Evolutionary conservation across 2,797 vertebrate genomes (phyloP).

Genomic region (Oryzias sinensis): DNA sequence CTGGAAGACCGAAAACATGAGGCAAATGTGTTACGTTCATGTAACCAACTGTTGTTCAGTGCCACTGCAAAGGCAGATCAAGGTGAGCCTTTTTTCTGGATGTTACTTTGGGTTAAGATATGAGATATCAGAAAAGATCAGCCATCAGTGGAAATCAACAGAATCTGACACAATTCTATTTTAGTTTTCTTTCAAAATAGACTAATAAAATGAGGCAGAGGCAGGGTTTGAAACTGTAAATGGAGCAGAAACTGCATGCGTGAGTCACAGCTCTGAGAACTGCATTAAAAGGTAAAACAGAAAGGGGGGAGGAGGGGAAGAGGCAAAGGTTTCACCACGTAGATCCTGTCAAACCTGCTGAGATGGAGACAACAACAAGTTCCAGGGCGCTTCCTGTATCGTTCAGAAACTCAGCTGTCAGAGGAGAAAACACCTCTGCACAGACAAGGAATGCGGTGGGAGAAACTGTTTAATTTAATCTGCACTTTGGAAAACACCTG

Average conservation of each 20-base stretch:
- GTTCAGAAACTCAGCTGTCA: neutral
- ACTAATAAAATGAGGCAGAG: neutral
- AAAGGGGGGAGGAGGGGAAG: slow-evolving; percentile 19
- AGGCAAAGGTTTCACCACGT: slow-evolving; percentile 60
- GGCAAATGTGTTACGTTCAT: neutral
- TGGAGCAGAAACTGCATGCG: neutral
- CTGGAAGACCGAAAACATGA: slow-evolving; percentile 64
- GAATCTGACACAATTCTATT: too few relatives aligned
- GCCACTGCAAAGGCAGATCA: too few relatives aligned
- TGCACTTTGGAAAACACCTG: too few relatives aligned
- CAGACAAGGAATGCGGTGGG: too few relatives aligned
- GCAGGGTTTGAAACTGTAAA: slow-evolving; percentile 1
- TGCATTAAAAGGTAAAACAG: slow-evolving; percentile 3
- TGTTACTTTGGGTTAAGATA: too few relatives aligned
- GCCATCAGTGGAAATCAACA: too few relatives aligned
- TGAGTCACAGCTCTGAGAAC: slow-evolving; percentile 44
- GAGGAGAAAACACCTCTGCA: neutral
- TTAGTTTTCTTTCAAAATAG: too few relatives aligned
- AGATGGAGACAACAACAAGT: slow-evolving; percentile 34
- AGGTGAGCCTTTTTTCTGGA: too few relatives aligned
- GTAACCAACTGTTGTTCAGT: neutral
- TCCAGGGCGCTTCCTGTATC: neutral
- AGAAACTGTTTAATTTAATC: too few relatives aligned
- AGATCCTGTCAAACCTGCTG: slow-evolving; percentile 73
- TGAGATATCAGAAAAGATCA: too few relatives aligned